A percentile compares a stretch with the other conserved stretches of the same genome.
phyloP scores from a whole-genome alignment of 2,113 vertebrate genomes.

The Donacobius atricapilla region DNA sequence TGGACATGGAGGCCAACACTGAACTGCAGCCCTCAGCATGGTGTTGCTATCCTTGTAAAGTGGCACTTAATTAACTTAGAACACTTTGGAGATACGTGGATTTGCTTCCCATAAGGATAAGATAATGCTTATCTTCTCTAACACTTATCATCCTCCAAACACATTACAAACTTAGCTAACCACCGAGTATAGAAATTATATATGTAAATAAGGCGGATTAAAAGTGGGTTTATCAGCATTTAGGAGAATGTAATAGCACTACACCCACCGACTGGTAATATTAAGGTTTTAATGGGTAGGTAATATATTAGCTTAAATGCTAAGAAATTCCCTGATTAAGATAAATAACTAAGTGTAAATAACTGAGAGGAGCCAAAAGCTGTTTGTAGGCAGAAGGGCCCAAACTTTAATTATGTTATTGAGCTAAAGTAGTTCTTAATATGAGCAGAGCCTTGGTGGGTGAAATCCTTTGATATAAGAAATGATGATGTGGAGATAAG shows the following conservation, averaged over 20 bases:
- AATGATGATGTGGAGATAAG: background rate
- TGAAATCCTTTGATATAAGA: background rate
- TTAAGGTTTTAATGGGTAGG: background rate
- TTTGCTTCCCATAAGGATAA: conserved; percentile 27
- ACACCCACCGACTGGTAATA: background rate
- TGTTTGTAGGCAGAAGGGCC: background rate
- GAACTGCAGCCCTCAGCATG: background rate
- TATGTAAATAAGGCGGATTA: conserved; percentile 43
- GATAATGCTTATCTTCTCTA: conserved; percentile 34
- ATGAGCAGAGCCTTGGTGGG: background rate
- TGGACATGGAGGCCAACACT: background rate
- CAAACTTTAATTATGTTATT: background rate
- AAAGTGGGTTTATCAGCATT: background rate
- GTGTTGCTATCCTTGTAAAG: conserved; percentile 14
- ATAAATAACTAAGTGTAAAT: background rate
- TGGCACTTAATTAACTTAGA: conserved; percentile 41
- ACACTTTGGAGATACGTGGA: conserved; percentile 11
- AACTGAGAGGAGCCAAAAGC: background rate
- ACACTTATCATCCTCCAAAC: conserved; percentile 13
- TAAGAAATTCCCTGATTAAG: background rate
- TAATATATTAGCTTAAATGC: background rate
- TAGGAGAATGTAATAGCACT: background rate
- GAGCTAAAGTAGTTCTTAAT: background rate
- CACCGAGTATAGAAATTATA: background rate
- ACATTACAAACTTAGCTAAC: conserved; percentile 14